Evolutionary conservation across 2,113 vertebrate genomes (phyloP).

Genomic region (Erpornis zantholeuca): DNA sequence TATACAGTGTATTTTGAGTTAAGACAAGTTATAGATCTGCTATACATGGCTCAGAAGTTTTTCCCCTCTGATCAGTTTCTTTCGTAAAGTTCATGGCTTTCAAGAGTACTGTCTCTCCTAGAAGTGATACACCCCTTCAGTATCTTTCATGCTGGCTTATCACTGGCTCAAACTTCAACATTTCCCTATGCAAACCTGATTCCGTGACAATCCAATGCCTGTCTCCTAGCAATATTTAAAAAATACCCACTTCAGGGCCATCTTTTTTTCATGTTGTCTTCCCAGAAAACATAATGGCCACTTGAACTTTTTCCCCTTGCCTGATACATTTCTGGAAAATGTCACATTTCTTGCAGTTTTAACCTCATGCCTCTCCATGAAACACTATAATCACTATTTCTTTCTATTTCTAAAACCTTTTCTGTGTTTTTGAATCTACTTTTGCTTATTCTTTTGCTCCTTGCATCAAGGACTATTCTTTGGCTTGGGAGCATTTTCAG

Average conservation of each 20-base stretch:
- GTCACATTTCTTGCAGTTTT: not conserved
- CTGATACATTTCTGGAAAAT: not conserved
- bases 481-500: not conserved
- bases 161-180: not conserved
- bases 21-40: not conserved
- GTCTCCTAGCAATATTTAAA: not conserved
- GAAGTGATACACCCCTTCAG: not conserved
- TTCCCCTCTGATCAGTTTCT: not conserved
- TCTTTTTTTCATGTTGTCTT: not conserved
- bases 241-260: not conserved
- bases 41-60: not conserved
- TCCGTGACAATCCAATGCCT: not conserved
- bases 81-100: not conserved
- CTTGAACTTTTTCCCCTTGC: not conserved
- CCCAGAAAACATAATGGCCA: not conserved
- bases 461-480: not conserved
- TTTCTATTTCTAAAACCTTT: not conserved
- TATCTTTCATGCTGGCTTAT: not conserved
- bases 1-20: not conserved
- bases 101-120: not conserved
- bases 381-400: not conserved
- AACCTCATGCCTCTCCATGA: not conserved
- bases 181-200: not conserved
- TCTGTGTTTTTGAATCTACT: not conserved
- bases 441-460: not conserved